These are phyloP conservation scores for Salvator merianae DNA, from an alignment of 2,113 vertebrate genomes.

Conservation along the genomic window DNA sequence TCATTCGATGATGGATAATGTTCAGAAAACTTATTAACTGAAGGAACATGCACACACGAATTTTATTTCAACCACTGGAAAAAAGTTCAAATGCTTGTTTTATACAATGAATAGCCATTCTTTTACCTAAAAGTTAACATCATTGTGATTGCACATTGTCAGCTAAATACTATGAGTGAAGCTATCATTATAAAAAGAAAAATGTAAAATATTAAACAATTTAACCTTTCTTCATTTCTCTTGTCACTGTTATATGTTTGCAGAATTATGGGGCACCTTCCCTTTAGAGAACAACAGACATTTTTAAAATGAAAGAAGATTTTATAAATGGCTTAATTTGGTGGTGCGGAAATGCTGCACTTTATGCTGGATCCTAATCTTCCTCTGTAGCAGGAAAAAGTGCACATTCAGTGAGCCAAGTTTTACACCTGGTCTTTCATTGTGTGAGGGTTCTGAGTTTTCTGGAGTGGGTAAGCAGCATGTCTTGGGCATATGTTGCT, in stretches of 20 bases:
- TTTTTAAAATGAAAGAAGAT: background rate
- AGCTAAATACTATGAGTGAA: conserved; percentile 30
- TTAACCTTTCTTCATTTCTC: conserved; percentile 41
- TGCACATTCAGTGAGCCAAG: background rate
- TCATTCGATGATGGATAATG: conserved; percentile 60
- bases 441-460: no score
- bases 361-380: background rate
- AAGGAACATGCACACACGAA: conserved; percentile 7
- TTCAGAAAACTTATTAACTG: conserved; percentile 62
- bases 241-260: conserved; percentile 52
- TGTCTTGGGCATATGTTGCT: no score
- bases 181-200: conserved; percentile 47
- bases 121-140: conserved; percentile 33
- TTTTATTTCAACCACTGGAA: conserved; percentile 4
- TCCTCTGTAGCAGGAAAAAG: background rate
- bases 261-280: conserved; percentile 24
- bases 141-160: conserved; percentile 36
- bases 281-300: background rate
- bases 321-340: conserved; percentile 33
- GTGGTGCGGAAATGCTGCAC: conserved; percentile 39
- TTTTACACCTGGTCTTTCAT: no score
- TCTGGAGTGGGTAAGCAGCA: no score
- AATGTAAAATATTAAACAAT: conserved; percentile 58
- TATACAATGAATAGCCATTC: conserved; percentile 47
- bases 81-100: conserved; percentile 10